phyloP scores from a whole-genome alignment of 2,113 vertebrate species.

The Muscicapa adusta region DNA sequence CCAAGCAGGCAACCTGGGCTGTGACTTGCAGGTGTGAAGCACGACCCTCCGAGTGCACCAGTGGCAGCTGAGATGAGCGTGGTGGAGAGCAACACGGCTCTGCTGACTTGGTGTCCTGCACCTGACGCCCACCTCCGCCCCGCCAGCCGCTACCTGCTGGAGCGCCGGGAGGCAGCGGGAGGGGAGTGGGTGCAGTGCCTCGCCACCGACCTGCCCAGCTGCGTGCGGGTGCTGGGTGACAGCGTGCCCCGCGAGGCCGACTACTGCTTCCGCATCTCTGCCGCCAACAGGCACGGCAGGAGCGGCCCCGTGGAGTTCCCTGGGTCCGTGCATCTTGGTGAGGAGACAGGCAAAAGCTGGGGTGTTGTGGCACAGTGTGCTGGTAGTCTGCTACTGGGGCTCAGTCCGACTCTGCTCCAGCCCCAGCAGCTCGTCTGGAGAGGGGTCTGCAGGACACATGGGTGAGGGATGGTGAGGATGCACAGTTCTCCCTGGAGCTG shows the following conservation, averaged over 20 bases:
- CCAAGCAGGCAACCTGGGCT: background rate
- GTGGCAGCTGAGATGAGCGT: slow-evolving; percentile 85
- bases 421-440: slow-evolving; percentile 85
- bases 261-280: slow-evolving; percentile 90
- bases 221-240: slow-evolving; percentile 87
- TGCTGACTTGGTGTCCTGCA: slow-evolving; percentile 86
- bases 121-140: slow-evolving; percentile 79
- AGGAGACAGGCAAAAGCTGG: background rate
- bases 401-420: slow-evolving; percentile 48
- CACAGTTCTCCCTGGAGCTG: slow-evolving; percentile 83
- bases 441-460: slow-evolving; percentile 79
- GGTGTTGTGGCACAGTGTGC: accelerated
- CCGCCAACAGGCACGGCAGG: slow-evolving; percentile 85
- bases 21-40: slow-evolving; percentile 78
- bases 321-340: slow-evolving; percentile 86
- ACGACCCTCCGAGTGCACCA: slow-evolving; percentile 82
- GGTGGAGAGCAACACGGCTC: slow-evolving; percentile 82
- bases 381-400: background rate
- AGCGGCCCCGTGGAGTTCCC: slow-evolving; percentile 89
- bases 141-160: slow-evolving; percentile 84
- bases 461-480: slow-evolving; percentile 83
- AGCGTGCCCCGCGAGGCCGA: slow-evolving; percentile 86
- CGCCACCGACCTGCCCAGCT: slow-evolving; percentile 83
- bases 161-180: slow-evolving; percentile 82
- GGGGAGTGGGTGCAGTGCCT: slow-evolving; percentile 92